A percentile compares a stretch with the other conserved stretches of the same genome.
phyloP scores from a whole-genome alignment of 2,113 vertebrate genomes.

The Lycaon pictus region DNA sequence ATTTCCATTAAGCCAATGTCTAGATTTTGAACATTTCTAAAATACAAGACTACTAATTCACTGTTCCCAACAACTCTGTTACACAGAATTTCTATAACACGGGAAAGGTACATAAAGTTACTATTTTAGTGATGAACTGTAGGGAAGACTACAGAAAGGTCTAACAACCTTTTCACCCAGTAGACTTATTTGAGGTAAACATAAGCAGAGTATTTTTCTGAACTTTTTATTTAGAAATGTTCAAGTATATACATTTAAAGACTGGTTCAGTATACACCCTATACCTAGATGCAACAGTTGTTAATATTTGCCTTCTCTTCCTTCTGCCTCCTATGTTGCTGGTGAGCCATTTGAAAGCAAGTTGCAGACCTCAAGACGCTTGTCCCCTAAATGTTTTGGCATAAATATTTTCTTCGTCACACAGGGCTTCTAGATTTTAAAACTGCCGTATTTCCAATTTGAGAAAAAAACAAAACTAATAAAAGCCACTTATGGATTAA shows the following conservation, averaged over 20 bases:
- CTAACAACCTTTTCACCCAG: background rate
- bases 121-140: conserved; percentile 1
- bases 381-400: background rate
- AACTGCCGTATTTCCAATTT: background rate
- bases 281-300: background rate
- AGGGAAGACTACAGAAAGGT: background rate
- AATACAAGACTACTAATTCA: background rate
- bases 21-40: conserved; percentile 38
- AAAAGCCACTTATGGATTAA: background rate
- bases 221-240: conserved; percentile 12
- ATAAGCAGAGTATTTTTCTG: background rate
- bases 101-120: background rate
- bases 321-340: background rate
- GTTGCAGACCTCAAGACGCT: background rate
- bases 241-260: background rate
- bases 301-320: background rate
- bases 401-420: conserved; percentile 29
- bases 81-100: background rate
- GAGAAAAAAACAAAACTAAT: background rate
- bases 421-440: background rate
- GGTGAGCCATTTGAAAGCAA: conserved; percentile 1
- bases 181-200: background rate
- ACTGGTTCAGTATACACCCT: background rate
- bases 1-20: conserved; percentile 1
- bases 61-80: background rate